Percentiles rank a stretch among this genome's conserved stretches.
phyloP scores from a whole-genome alignment of 1,140 invertebrate genomes.

The Himalopsyche phryganea region DNA sequence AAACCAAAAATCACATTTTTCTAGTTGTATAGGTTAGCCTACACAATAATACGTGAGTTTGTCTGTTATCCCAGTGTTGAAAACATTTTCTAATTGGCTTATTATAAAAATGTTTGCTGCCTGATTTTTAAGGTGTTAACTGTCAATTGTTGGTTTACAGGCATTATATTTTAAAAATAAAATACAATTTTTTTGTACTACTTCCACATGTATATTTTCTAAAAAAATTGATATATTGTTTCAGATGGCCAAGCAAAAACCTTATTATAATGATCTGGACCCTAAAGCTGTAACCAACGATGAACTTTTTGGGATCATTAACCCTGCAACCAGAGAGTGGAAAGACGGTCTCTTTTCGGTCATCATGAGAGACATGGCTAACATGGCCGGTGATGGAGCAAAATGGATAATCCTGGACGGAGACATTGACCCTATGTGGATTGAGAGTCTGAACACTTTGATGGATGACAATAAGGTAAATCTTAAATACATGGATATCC shows the following conservation, averaged over 20 bases:
- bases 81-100: too few relatives aligned
- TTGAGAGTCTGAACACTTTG: conserved; percentile 86
- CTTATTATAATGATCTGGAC: conserved; percentile 85
- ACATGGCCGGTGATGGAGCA: conserved; percentile 77
- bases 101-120: too few relatives aligned
- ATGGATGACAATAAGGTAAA: conserved; percentile 83
- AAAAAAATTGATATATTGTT: too few relatives aligned
- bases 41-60: too few relatives aligned
- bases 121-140: too few relatives aligned
- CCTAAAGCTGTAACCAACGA: conserved; percentile 96
- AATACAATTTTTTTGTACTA: too few relatives aligned
- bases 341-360: conserved; percentile 93
- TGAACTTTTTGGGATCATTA: conserved; percentile 93
- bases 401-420: conserved; percentile 97
- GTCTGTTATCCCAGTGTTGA: too few relatives aligned
- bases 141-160: too few relatives aligned
- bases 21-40: too few relatives aligned
- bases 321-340: conserved; percentile 93
- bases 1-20: too few relatives aligned
- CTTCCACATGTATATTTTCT: too few relatives aligned
- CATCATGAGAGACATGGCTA: conserved; percentile 90
- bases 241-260: conserved; percentile 69
- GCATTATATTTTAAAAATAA: too few relatives aligned
- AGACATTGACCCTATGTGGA: conserved; percentile 98
- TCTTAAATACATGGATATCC: conserved; percentile 36